Base-by-base conservation (phyloP, 2,113 vertebrate species). In the Canis aureus region DNA sequence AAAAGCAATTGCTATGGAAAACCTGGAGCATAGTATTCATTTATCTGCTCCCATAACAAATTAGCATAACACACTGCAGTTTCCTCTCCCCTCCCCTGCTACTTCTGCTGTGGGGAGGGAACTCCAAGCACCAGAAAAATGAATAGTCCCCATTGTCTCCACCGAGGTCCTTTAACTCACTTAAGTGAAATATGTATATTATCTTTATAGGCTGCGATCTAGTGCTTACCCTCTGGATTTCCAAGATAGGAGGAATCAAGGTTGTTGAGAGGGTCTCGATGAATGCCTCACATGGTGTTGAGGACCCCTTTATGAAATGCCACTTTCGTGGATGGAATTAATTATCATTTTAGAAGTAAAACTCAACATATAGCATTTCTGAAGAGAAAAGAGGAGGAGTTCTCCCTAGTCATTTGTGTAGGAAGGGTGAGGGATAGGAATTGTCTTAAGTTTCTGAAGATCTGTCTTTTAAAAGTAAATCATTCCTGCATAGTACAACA, bases 1-100 rank as follows among this genome's bases (percentile, higher is more conserved):
- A 17, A 69, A 92, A 95, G 71, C 86, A 43, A 60, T 81, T 92
- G 66, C 85, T 78, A 11, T 60, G 83, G 59, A 62, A 93, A 91
- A 83, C 71, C 7, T 59, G 51, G 25, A 92, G 11, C 43, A 66
- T 57, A 53, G n/a, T 78, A 55, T 35, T 89, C 35, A 22, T 94
- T 74, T 89, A 32, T 83, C 57, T 35, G 32, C 57, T 73, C n/a
- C 35, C 49, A 13, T 79, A 59, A 92, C 60, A 55, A 20, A 74
- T 38, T 76, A 43, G n/a, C 22, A 19, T 3, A 67, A 60, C 9
- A 74, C 62, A 43, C 62, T 43, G 55, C 43, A 55, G 74, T 23
- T 62, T 38, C 35, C 27, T 83, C 17, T 59, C 38, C 59, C 43
- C 43, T 38, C 43, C 27, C 29, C 7, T 51, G 12, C 4, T 53